Conservation (phyloP, 2,888 invertebrate genomes). For the Drosophila greeni region DNA sequence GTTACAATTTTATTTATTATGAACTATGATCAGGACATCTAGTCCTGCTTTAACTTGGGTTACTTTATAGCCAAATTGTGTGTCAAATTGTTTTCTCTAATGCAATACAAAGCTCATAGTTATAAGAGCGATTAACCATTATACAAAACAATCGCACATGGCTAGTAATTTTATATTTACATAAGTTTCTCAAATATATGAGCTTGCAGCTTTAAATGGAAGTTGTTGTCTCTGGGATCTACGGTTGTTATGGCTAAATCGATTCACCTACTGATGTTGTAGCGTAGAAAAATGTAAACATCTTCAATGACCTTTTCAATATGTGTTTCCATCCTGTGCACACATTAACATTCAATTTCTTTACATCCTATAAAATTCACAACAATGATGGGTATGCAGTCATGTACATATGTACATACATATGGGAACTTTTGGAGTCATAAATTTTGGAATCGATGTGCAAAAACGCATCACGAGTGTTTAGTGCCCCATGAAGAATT, state of each 20-base stretch:
- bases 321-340: not conserved
- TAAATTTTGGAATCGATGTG: conserved; percentile 49
- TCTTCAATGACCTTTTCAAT: not conserved
- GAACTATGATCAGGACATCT: conserved; percentile 3
- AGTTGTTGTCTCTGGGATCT: too few relatives aligned
- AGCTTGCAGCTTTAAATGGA: too few relatives aligned
- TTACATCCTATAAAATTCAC: conserved; percentile 3
- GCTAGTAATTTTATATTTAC: too few relatives aligned
- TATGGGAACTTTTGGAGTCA: conserved; percentile 16
- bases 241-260: too few relatives aligned
- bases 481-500: conserved; percentile 50
- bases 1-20: conserved; percentile 50
- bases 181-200: not conserved
- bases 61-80: conserved; percentile 46
- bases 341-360: not conserved
- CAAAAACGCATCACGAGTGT: conserved; percentile 27
- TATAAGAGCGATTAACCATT: not conserved
- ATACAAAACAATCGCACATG: not conserved
- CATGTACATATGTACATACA: not conserved
- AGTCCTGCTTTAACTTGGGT: conserved; percentile 52
- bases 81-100: not conserved
- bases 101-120: not conserved
- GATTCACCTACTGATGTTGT: not conserved
- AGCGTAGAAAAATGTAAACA: not conserved
- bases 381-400: too few relatives aligned